phyloP scores from a whole-genome alignment of 2,888 invertebrate genomes.

The Mantis religiosa region DNA sequence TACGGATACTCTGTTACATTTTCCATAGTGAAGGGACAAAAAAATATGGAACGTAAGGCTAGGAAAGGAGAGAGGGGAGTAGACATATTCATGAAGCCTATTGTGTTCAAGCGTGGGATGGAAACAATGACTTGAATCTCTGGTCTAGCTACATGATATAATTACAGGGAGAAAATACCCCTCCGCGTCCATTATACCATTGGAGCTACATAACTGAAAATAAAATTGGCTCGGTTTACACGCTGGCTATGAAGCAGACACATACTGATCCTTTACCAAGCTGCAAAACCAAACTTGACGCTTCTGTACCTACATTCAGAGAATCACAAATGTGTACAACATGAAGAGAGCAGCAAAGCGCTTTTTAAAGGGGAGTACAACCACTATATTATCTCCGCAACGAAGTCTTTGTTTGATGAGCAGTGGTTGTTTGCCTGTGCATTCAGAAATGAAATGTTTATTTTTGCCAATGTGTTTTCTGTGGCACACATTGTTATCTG shows the following conservation, averaged over 20 bases:
- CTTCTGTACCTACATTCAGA: too few relatives aligned
- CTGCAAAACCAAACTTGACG: background rate
- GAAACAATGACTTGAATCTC: background rate
- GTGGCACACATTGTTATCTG: too few relatives aligned
- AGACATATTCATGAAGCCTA: background rate
- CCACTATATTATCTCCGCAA: too few relatives aligned
- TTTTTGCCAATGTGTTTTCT: too few relatives aligned
- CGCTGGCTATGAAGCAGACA: background rate
- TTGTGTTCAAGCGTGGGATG: background rate
- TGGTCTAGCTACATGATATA: background rate
- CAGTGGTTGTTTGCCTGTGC: too few relatives aligned
- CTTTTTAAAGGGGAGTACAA: too few relatives aligned
- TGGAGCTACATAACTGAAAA: background rate
- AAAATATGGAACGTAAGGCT: background rate
- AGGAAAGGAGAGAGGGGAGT: background rate
- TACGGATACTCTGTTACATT: background rate
- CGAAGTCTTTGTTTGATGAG: too few relatives aligned
- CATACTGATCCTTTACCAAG: background rate
- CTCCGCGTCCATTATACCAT: background rate
- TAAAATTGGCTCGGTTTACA: background rate
- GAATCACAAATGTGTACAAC: too few relatives aligned
- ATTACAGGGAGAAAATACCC: background rate
- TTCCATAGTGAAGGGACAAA: background rate
- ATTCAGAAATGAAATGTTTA: too few relatives aligned
- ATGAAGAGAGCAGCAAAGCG: too few relatives aligned